Conservation (phyloP, 2,888 invertebrate species). For the Clepsis dumicolana region DNA sequence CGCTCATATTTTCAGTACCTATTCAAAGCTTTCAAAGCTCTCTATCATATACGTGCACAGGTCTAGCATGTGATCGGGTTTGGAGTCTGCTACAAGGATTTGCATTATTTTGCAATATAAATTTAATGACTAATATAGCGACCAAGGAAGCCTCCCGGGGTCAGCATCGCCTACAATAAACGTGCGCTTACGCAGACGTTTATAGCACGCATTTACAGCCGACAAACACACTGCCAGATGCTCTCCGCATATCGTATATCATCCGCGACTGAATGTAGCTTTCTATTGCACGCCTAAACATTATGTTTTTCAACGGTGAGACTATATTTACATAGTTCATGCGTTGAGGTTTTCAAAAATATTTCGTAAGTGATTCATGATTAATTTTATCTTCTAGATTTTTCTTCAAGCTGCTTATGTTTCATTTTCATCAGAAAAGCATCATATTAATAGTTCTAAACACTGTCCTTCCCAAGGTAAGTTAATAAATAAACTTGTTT, state of each 20-base stretch:
- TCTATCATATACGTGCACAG: too few relatives aligned
- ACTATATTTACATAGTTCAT: slow-evolving; percentile 9
- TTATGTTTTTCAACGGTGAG: neutral
- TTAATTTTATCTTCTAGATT: neutral
- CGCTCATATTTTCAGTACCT: too few relatives aligned
- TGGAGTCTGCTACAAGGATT: neutral
- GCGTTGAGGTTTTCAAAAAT: neutral
- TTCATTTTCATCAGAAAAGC: neutral
- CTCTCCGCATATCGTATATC: slow-evolving; percentile 35
- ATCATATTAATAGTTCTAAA: neutral
- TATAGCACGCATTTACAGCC: slow-evolving; percentile 36
- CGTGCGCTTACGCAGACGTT: slow-evolving; percentile 30
- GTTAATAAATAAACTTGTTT: neutral
- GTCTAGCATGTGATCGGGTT: too few relatives aligned
- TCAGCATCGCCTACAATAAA: slow-evolving; percentile 24
- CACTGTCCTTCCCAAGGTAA: neutral
- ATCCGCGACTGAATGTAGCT: slow-evolving; percentile 29
- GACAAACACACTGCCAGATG: slow-evolving; percentile 39
- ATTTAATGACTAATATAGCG: neutral
- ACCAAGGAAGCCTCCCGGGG: neutral
- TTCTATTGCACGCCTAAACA: slow-evolving; percentile 29
- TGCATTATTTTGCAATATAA: neutral
- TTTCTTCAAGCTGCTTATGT: too few relatives aligned
- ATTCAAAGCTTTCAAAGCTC: too few relatives aligned
- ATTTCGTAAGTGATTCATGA: neutral